These are phyloP conservation scores for Trichonephila inaurata DNA, from an alignment of 1,140 invertebrate genomes.

Conservation along the genomic window DNA sequence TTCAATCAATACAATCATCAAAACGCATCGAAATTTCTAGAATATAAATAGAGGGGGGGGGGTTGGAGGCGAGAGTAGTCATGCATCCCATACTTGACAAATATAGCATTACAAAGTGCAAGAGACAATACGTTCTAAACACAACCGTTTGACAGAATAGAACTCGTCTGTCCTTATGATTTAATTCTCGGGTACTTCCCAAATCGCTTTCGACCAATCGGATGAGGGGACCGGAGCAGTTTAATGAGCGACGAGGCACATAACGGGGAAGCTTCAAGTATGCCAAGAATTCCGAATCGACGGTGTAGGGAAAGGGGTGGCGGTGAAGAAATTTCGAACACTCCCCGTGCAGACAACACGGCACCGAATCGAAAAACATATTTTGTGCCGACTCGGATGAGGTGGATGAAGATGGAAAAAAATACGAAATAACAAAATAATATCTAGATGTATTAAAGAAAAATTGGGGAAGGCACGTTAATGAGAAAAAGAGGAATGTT, in stretches of 20 bases:
- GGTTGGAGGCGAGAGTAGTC: too few species aligned
- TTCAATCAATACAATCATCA: too few species aligned
- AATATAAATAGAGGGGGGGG: too few species aligned
- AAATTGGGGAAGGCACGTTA: not conserved
- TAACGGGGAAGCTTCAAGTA: not conserved
- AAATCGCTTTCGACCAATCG: not conserved
- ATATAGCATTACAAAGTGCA: too few species aligned
- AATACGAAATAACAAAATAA: not conserved
- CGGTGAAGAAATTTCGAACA: not conserved
- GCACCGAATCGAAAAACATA: conserved; percentile 11
- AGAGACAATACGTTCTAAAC: too few species aligned
- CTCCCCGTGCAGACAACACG: not conserved
- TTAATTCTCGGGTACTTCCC: not conserved
- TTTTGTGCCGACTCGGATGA: not conserved
- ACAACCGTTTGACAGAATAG: not conserved
- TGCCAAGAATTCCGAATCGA: conserved; percentile 35
- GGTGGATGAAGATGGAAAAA: not conserved
- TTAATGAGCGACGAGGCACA: too few species aligned
- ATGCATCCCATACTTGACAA: too few species aligned
- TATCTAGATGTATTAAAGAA: not conserved
- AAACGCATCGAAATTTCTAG: too few species aligned
- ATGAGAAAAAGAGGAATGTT: not conserved
- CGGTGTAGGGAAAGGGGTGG: too few species aligned
- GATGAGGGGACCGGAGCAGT: not conserved
- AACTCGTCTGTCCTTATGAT: not conserved